Percentiles rank a stretch among this genome's conserved stretches.
phyloP scores from a whole-genome alignment of 2,113 vertebrate species.

The Rhegmatorhina hoffmannsi region DNA sequence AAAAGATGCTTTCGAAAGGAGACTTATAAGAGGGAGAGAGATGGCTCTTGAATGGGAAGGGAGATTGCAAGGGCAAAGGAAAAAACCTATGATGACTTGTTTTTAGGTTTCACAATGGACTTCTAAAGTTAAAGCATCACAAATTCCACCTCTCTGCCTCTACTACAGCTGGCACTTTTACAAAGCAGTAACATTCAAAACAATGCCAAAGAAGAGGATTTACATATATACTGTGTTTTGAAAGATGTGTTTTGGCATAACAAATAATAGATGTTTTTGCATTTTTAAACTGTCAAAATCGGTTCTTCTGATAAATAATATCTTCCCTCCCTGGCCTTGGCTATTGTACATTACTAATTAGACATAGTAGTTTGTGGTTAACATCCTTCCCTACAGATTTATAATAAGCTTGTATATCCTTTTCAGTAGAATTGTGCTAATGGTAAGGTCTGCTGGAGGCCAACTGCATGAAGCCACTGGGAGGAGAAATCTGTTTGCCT shows the following conservation, averaged over 20 bases:
- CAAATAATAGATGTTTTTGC: slow-evolving; percentile 41
- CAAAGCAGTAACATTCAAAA: not conserved
- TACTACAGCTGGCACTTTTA: not conserved
- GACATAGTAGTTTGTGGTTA: slow-evolving; percentile 55
- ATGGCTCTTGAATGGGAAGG: not conserved
- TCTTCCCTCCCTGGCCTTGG: slow-evolving; percentile 6
- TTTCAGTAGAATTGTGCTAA: slow-evolving; percentile 48
- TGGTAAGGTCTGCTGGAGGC: slow-evolving; percentile 62
- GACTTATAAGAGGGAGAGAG: not conserved
- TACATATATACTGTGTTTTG: not conserved
- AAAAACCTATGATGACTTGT: not conserved
- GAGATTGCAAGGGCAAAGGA: not conserved
- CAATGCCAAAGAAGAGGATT: not conserved
- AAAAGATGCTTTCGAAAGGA: not conserved
- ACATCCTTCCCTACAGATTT: slow-evolving; percentile 45
- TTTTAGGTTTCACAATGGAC: not conserved
- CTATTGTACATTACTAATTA: slow-evolving; percentile 59
- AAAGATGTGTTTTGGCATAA: slow-evolving; percentile 18
- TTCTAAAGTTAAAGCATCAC: not conserved
- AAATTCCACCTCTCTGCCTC: not conserved
- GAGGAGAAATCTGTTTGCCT: slow-evolving; percentile 48
- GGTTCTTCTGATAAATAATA: slow-evolving; percentile 34
- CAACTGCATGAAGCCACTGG: slow-evolving; percentile 44
- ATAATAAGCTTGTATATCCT: slow-evolving; percentile 18
- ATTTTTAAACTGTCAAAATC: slow-evolving; percentile 52